Base-by-base conservation (phyloP, 2,113 vertebrate genomes). In the Stercorarius parasiticus region DNA sequence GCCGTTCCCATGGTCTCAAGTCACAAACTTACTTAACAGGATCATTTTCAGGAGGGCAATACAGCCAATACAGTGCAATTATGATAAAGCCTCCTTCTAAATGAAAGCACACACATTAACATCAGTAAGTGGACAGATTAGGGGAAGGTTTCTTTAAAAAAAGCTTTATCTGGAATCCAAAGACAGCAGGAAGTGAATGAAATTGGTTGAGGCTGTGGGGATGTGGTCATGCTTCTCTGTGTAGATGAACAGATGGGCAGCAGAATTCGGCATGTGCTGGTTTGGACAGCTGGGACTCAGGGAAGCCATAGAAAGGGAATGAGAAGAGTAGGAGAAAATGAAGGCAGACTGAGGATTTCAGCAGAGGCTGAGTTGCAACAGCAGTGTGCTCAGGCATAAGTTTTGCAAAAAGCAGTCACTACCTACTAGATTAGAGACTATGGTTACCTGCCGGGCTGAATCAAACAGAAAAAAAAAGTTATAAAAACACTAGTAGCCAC, bases 121-220 rank as follows among this genome's bases (percentile, higher is more conserved):
- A 71, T 56, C 77, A 82, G 61, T 85, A 73, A 91, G 10, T 32
- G 70, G 83, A 91, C 70, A 93, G 34, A 94, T 49, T 27, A 59
- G 36, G 45, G 45, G 34, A 85, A 76, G 70, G 42, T 61, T 87
- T 93, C 61, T 87, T 72, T 30, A 50, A 78, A 74, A 67, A 72
- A 79, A 45, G 6, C 47, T 88, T 78, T 97, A 95, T 95, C 69
- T 92, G 95, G 73, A 94, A 92, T 94, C 50, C 69, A 95, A 95
- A 95, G 83, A 65, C 73, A 91, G 70, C 88, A 97, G 95, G 95
- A 97, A 93, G 93, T 79, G 91, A 94, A 90, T 50, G 22, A 94
- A 97, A 97, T 95, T 87, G 86, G 86, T 96, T 95, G 95, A 94
- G 94, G 91, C 88, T 96, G 86, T 65, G 77, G 92, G 83, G 93